Evolutionary conservation across 2,797 vertebrate species (phyloP).

Genomic region (Muscicapa comitata): DNA sequence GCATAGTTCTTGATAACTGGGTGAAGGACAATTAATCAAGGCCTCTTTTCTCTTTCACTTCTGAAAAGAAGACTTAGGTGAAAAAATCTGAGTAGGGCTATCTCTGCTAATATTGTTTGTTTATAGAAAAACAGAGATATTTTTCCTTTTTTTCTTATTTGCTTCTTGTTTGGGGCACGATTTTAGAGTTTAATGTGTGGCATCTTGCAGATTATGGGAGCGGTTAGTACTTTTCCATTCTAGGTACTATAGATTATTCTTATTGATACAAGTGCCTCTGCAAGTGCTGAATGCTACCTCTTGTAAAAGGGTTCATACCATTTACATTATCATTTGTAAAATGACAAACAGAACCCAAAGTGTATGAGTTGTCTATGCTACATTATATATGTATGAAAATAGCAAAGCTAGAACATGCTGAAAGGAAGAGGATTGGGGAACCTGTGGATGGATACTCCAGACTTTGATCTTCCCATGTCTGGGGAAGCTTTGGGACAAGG

Average conservation of each 20-base stretch:
- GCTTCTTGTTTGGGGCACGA: not conserved
- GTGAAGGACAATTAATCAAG: not conserved
- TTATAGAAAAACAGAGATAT: not conserved
- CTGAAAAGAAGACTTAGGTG: not conserved
- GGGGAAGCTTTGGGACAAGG: not conserved
- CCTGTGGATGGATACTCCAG: not conserved
- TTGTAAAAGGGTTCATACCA: not conserved
- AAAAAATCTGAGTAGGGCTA: not conserved
- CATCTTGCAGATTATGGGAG: not conserved
- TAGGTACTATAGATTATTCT: not conserved
- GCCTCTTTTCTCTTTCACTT: not conserved
- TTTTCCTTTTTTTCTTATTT: not conserved
- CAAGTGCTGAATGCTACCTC: not conserved
- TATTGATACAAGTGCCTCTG: not conserved
- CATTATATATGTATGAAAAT: not conserved
- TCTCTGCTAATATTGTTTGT: not conserved
- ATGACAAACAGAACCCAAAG: not conserved
- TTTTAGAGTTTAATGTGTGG: not conserved
- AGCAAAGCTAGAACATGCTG: not conserved
- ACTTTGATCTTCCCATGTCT: not conserved
- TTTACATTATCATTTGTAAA: not conserved
- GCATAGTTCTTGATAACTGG: not conserved
- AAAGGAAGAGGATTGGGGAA: not conserved
- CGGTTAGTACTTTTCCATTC: not conserved
- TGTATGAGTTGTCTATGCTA: accelerated